phyloP scores from a whole-genome alignment of 2,888 invertebrate genomes.

The Lasius platythorax region DNA sequence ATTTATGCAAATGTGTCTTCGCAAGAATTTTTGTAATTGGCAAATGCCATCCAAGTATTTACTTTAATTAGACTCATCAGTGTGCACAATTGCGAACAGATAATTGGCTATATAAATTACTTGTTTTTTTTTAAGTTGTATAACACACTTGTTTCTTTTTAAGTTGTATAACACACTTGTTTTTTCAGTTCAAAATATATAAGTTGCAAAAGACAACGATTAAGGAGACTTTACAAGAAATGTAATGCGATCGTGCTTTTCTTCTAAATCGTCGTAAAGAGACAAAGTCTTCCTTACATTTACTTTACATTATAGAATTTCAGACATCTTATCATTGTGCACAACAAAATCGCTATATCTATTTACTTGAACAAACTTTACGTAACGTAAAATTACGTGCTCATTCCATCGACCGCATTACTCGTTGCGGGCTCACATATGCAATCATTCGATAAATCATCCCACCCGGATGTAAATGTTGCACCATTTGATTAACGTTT shows the following conservation, averaged over 20 bases:
- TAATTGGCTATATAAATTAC: neutral
- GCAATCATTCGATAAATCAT: conserved; percentile 50
- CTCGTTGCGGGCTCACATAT: neutral
- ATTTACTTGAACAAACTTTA: conserved; percentile 16
- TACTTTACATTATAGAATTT: neutral
- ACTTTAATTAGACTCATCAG: neutral
- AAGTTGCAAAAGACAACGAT: neutral
- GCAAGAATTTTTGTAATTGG: neutral
- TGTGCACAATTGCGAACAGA: neutral
- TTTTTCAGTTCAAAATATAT: neutral
- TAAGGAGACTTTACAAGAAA: neutral
- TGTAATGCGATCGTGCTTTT: neutral
- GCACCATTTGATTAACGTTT: conserved; percentile 26
- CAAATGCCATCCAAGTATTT: neutral
- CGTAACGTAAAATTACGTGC: conserved; percentile 41
- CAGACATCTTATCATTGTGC: neutral
- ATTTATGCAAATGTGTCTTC: neutral
- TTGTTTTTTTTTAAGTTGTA: neutral
- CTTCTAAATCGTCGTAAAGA: neutral
- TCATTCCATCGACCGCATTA: conserved; percentile 23
- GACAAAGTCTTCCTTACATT: neutral
- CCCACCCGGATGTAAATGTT: conserved; percentile 5
- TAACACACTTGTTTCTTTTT: neutral
- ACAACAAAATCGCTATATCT: neutral
- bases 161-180: neutral